Percentiles rank a stretch among this genome's conserved stretches.
phyloP scores from a whole-genome alignment of 2,113 vertebrate genomes.

The Galeopterus variegatus region DNA sequence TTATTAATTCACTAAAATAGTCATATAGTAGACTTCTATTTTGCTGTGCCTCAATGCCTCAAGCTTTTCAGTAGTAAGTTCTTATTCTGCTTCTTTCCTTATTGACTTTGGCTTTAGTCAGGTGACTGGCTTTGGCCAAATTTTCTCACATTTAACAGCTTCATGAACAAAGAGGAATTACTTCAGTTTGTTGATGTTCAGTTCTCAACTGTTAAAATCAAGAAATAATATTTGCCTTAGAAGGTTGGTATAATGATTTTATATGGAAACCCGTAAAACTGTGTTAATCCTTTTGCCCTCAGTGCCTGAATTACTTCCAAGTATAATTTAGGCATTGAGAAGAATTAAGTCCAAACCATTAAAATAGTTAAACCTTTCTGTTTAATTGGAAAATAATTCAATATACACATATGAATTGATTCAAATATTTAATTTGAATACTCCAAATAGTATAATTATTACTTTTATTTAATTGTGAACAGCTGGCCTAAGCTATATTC shows the following conservation, averaged over 20 bases:
- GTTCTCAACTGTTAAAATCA: neutral
- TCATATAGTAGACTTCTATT: neutral
- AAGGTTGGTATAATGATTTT: neutral
- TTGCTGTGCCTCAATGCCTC: neutral
- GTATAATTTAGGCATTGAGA: neutral
- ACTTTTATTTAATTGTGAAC: neutral
- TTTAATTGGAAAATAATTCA: neutral
- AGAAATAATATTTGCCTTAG: neutral
- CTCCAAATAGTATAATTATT: neutral
- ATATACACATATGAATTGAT: neutral
- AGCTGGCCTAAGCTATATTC: neutral
- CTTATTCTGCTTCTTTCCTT: neutral
- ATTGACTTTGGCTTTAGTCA: neutral
- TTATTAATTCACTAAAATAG: neutral
- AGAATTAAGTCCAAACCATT: neutral
- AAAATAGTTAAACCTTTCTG: neutral
- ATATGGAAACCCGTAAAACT: neutral
- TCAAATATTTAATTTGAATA: neutral
- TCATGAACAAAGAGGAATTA: neutral
- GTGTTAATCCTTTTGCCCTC: neutral
- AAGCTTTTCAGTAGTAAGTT: neutral
- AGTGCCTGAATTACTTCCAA: neutral
- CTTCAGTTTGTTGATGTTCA: neutral
- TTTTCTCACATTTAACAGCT: neutral
- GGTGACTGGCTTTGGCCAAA: neutral